Evolutionary conservation across 1,140 invertebrate species (phyloP).

Genomic region (Cydia splendana): DNA sequence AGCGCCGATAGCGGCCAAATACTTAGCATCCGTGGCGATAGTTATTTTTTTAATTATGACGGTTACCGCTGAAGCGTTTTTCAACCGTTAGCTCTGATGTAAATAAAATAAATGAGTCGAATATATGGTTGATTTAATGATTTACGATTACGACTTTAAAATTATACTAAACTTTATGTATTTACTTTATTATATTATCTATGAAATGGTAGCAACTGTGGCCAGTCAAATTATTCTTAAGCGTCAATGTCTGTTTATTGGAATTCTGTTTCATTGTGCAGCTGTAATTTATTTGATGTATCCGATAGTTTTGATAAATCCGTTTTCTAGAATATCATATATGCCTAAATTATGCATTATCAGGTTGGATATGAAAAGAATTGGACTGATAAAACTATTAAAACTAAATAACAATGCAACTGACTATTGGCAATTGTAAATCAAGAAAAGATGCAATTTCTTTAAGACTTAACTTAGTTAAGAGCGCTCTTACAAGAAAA

Average conservation of each 20-base stretch:
- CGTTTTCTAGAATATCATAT: not conserved
- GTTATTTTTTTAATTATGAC: not conserved
- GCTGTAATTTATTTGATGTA: not conserved
- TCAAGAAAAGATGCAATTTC: not conserved
- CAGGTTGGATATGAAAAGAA: not conserved
- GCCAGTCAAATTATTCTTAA: not conserved
- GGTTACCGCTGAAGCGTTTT: not conserved
- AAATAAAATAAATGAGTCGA: not conserved
- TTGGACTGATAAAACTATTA: not conserved
- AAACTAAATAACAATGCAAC: not conserved
- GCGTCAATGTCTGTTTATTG: too few relatives aligned
- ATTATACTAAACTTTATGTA: not conserved
- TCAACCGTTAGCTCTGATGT: not conserved
- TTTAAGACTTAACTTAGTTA: not conserved
- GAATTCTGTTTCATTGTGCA: too few relatives aligned
- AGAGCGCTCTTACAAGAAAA: too few relatives aligned
- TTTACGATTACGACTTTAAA: not conserved
- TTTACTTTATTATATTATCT: not conserved
- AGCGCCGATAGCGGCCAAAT: conserved; percentile 33
- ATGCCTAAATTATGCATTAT: not conserved
- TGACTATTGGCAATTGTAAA: not conserved
- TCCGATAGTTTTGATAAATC: not conserved
- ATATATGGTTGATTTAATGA: not conserved
- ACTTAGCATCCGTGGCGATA: not conserved
- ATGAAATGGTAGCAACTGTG: not conserved